Evolutionary conservation across 2,113 vertebrate genomes (phyloP), one percentile per base, ranked within the genome.

Genomic region (Chloropsis cyanopogon): DNA sequence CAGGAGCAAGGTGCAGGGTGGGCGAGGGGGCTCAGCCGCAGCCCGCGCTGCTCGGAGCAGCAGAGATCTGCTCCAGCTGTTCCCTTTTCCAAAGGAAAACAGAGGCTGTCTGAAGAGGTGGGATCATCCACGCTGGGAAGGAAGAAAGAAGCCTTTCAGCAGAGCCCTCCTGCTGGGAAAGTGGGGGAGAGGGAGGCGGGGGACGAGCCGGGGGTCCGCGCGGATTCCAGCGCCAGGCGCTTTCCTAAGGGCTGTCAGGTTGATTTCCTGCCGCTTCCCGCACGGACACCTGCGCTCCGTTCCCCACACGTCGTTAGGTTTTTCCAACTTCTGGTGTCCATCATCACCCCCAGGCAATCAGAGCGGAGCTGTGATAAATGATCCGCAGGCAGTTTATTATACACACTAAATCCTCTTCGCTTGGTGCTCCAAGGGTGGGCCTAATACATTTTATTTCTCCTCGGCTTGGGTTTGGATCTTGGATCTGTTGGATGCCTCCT

Each of bases 321-420:
- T 93, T 89, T 44, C 80, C 90, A 85, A 73, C 84, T 77, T 42
- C 57, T 1, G 47, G 92, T 88, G 90, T 96, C 96, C 92, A 54
- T 97, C 96, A 91, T 82, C 97, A 91, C 96, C 91, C 86, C 2
- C 35, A 3, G 88, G 89, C 95, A 93, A 87, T 96, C 87, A 4
- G 73, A 25, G 65, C 3, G 6, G 18, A 2, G 78, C 92, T 8
- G 7, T 78, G 94, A 96, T 91, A 77, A 42, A 86, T 56, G 94
- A 85, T 26, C 63, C 82, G 15, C 76, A 35, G 86, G 93, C 91
- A 70, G 65, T 22, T 94, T 76, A 52, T 90, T 96, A 28, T 47
- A 83, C 83, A 85, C 22, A 35, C 76, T 79, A 79, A 94, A 82
- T 85, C 92, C 93, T 95, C 92, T 69, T 50, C 17, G 7, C 82